Evolutionary conservation across 2,888 invertebrate genomes (phyloP).

Genomic region (Tipula lateralis): DNA sequence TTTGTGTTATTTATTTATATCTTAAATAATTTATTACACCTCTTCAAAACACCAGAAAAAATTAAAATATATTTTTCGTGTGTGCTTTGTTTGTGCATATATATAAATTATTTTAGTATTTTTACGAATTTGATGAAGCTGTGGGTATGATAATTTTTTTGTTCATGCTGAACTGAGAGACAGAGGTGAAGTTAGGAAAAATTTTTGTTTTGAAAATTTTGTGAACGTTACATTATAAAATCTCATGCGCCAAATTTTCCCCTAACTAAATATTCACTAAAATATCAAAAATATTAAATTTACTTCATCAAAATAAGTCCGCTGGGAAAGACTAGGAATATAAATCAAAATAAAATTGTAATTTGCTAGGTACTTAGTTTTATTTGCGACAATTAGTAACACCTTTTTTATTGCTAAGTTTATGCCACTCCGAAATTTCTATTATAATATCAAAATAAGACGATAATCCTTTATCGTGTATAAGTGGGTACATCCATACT

Average conservation of each 20-base stretch:
- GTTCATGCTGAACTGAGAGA: not conserved
- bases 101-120: not conserved
- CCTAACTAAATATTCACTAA: too few species aligned
- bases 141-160: not conserved
- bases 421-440: not conserved
- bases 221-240: not conserved
- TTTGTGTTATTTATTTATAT: constrained; percentile 1
- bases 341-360: not conserved
- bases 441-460: not conserved
- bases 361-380: too few species aligned
- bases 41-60: not conserved
- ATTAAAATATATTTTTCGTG: not conserved
- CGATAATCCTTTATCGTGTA: not conserved
- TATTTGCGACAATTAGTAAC: too few species aligned
- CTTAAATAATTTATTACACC: constrained; percentile 19
- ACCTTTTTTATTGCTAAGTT: too few species aligned
- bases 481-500: not conserved
- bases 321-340: too few species aligned
- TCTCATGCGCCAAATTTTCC: not conserved
- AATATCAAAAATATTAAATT: too few species aligned
- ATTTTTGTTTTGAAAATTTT: not conserved
- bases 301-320: too few species aligned
- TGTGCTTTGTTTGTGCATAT: not conserved
- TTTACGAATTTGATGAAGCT: not conserved
- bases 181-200: not conserved